Evolutionary conservation across 2,797 vertebrate genomes (phyloP), one percentile per base, ranked within the genome.

Genomic region (Crenichthys baileyi): DNA sequence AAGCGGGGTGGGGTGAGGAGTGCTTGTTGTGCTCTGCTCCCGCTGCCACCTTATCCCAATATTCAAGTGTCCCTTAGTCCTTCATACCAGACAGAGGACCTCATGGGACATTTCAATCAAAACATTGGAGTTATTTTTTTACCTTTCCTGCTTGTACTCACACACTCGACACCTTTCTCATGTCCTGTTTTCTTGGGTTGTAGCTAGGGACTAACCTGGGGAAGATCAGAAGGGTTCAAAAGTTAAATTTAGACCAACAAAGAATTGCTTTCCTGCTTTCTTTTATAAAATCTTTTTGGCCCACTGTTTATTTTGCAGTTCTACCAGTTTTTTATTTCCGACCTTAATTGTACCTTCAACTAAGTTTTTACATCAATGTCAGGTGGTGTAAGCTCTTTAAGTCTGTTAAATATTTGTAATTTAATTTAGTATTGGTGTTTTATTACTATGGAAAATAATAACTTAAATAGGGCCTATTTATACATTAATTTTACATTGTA

Each of bases 1-100:
- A 87, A 83, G 84, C n/a, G 41, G 76, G 70, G 83, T 72, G 81
- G 84, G 83, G 83, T 85, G 90, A 86, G 71, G 88, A 82, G 82
- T 16, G 58, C 79, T 79, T 87, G 92, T 87, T 83, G 70, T 86
- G 83, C 80, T 84, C 77, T 83, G 85, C 84, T 92, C 79, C 72
- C 78, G 86, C 87, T 90, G 86, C 85, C 90, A 93, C 85, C 85
- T 93, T 87, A 90, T 90, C 73, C 76, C 67, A 31, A 65, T 83
- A 81, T 89, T 89, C 85, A 85, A 90, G 80, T 79, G 78, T 88
- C 82, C 79, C 83, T 90, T 83, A 72, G 84, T 85, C 86, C 77
- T 85, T 78, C 79, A 79, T 48, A 73, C 75, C 71, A 85, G 79
- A 88, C 72, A 72, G 83, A 83, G 63, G 70, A 84, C 51, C 58